phyloP scores from a whole-genome alignment of 1,140 invertebrate species.

The Batillaria attramentaria region DNA sequence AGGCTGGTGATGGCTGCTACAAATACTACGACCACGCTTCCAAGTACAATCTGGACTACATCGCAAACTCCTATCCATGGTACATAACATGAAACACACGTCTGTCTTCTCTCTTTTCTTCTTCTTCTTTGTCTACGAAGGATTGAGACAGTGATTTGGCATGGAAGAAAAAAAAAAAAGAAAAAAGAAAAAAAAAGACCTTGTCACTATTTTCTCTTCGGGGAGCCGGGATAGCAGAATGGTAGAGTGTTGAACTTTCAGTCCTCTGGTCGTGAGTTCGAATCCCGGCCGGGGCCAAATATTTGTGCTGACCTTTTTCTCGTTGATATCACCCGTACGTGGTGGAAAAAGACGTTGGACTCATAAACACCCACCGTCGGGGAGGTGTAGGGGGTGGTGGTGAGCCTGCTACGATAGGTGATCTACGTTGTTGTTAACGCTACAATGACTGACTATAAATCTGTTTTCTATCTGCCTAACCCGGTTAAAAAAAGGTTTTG shows the following conservation, averaged over 20 bases:
- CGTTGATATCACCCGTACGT: not conserved
- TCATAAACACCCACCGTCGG: too few relatives aligned
- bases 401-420: too few relatives aligned
- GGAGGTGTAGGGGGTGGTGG: too few relatives aligned
- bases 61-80: conserved; percentile 12
- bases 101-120: not conserved
- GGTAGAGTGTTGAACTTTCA: not conserved
- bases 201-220: too few relatives aligned
- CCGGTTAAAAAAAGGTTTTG: too few relatives aligned
- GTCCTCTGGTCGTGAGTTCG: not conserved
- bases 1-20: conserved; percentile 13
- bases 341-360: not conserved
- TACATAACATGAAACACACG: not conserved
- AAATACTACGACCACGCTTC: conserved; percentile 28
- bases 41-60: conserved; percentile 19
- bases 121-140: not conserved
- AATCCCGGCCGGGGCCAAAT: not conserved
- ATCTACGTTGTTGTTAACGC: too few relatives aligned
- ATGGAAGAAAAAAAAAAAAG: not conserved
- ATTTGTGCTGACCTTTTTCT: not conserved
- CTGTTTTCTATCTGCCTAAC: too few relatives aligned
- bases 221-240: not conserved
- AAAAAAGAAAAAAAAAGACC: not conserved
- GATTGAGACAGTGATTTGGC: not conserved
- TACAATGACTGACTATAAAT: too few relatives aligned